Conservation (phyloP, 2,888 invertebrate species). For the Limnephilus rhombicus region DNA sequence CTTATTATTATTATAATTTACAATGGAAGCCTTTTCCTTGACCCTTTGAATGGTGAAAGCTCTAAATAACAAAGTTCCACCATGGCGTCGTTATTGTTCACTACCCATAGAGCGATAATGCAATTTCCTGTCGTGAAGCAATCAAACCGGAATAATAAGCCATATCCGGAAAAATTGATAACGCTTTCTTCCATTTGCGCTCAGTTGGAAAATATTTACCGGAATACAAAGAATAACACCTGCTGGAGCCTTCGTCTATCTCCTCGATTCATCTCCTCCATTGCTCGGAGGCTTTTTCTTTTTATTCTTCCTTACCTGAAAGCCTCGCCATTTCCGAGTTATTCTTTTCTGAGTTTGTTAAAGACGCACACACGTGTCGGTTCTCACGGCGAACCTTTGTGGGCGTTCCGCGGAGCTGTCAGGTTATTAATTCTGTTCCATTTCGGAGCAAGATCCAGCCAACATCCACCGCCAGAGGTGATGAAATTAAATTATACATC, state of each 20-base stretch:
- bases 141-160: constrained; percentile 64
- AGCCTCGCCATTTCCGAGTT: constrained; percentile 43
- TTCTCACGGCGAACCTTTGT: constrained; percentile 62
- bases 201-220: constrained; percentile 60
- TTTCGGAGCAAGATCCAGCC: constrained; percentile 6
- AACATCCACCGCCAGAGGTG: constrained; percentile 35
- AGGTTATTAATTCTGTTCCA: constrained; percentile 61
- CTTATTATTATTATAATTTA: background rate
- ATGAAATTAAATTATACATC: constrained; percentile 47
- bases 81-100: constrained; percentile 15
- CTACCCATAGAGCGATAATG: constrained; percentile 37
- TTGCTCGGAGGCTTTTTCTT: constrained; percentile 49
- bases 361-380: constrained; percentile 56
- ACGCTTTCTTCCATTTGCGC: constrained; percentile 56
- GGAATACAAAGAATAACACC: constrained; percentile 62
- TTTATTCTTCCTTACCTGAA: constrained; percentile 50
- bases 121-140: constrained; percentile 57
- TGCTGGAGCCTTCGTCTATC: constrained; percentile 54
- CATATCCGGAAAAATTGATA: constrained; percentile 65
- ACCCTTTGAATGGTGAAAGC: background rate
- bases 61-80: constrained; percentile 16
- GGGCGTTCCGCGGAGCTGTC: constrained; percentile 47
- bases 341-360: constrained; percentile 62
- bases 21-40: constrained; percentile 1
- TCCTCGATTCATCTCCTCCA: constrained; percentile 58